A percentile compares a stretch with the other conserved stretches of the same genome.
phyloP scores from a whole-genome alignment of 2,113 vertebrate genomes.

The Saccopteryx leptura region DNA sequence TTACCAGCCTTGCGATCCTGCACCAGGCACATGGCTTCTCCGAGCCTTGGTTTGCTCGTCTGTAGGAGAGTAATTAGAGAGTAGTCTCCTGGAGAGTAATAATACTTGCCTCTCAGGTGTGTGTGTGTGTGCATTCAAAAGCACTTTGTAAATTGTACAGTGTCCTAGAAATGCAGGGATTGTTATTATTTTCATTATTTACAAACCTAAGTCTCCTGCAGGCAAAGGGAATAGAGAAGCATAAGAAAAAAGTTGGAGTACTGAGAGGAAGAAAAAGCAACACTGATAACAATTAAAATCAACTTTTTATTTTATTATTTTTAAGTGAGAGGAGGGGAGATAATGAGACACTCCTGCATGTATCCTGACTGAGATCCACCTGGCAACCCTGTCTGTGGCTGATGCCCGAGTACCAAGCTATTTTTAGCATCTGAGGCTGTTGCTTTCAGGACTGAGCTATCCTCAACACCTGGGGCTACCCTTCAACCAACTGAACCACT shows the following conservation, averaged over 20 bases:
- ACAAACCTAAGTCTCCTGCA: not conserved
- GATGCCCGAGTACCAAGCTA: too few species aligned
- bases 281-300: not conserved
- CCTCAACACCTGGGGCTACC: too few species aligned
- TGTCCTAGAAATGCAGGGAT: not conserved
- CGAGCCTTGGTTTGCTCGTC: not conserved
- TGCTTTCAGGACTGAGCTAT: too few species aligned
- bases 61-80: not conserved
- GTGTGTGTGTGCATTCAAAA: not conserved
- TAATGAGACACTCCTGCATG: too few species aligned
- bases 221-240: not conserved
- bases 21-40: not conserved
- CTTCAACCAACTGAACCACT: too few species aligned
- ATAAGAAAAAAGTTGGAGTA: not conserved
- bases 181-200: not conserved
- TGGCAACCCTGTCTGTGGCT: too few species aligned
- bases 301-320: not conserved
- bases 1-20: not conserved
- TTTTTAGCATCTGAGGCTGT: too few species aligned
- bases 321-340: too few species aligned
- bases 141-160: slow-evolving; percentile 22
- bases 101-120: not conserved
- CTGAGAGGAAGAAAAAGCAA: slow-evolving; percentile 38
- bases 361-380: too few species aligned
- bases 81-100: not conserved